Evolutionary conservation across 2,113 vertebrate genomes (phyloP).

Genomic region (Chlorodrepanis virens): DNA sequence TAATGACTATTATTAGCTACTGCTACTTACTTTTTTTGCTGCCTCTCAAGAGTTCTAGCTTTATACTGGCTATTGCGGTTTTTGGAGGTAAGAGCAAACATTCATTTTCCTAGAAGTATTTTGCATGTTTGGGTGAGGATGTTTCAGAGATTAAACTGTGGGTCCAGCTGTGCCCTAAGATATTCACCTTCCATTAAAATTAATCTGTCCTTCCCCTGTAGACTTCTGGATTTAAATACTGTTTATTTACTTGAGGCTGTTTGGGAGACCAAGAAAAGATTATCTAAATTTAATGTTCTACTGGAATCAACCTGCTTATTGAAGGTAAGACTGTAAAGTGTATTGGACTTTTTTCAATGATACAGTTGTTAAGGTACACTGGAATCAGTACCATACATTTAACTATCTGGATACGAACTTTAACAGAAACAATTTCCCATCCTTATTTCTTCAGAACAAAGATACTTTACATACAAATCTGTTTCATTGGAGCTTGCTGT

Average conservation of each 20-base stretch:
- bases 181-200: slow-evolving; percentile 5
- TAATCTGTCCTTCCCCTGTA: neutral
- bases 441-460: neutral
- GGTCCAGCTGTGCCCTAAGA: neutral
- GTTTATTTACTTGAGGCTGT: slow-evolving; percentile 11
- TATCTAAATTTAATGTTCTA: neutral
- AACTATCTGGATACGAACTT: neutral
- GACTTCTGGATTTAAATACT: slow-evolving; percentile 4
- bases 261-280: neutral
- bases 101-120: neutral
- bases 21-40: rapidly evolving
- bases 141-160: neutral
- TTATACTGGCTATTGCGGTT: neutral
- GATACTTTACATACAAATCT: neutral
- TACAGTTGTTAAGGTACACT: neutral
- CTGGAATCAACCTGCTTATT: neutral
- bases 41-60: neutral
- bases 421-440: neutral
- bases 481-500: neutral
- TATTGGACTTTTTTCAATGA: neutral
- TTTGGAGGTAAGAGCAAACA: neutral
- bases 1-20: neutral
- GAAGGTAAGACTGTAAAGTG: neutral
- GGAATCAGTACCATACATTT: neutral
- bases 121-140: neutral